These are phyloP conservation scores for Sigmodon hispidus DNA, from an alignment of 2,113 vertebrate genomes.

Conservation along the genomic window DNA sequence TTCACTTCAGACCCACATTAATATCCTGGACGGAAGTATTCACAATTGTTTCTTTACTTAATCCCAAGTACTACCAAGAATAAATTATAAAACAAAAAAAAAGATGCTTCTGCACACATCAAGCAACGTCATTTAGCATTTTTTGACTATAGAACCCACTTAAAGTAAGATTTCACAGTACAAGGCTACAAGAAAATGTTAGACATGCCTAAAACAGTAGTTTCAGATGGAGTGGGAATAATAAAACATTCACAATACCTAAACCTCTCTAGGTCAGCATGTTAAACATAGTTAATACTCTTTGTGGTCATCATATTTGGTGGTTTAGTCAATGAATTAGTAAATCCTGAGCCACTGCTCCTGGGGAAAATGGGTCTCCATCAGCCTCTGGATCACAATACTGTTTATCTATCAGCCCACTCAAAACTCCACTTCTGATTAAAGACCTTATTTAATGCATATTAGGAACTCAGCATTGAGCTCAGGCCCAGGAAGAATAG, in stretches of 20 bases:
- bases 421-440: neutral
- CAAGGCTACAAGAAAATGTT: neutral
- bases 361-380: neutral
- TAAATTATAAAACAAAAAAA: neutral
- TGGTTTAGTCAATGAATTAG: neutral
- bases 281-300: slow-evolving; percentile 16
- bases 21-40: slow-evolving; percentile 20
- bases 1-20: neutral
- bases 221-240: slow-evolving; percentile 15
- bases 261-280: slow-evolving; percentile 12
- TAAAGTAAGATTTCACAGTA: slow-evolving; percentile 46
- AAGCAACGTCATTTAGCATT: slow-evolving; percentile 8
- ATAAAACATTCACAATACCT: slow-evolving; percentile 9
- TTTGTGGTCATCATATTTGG: neutral
- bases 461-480: neutral
- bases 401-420: neutral
- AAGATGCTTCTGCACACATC: slow-evolving; percentile 23
- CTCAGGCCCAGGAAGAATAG: neutral
- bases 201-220: slow-evolving; percentile 34
- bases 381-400: neutral
- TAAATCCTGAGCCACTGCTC: neutral
- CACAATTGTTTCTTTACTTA: slow-evolving; percentile 33
- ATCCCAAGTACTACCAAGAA: neutral
- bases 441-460: neutral
- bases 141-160: neutral